Conservation (phyloP, 1,140 invertebrate species). For the Aphelenchoides besseyi region DNA sequence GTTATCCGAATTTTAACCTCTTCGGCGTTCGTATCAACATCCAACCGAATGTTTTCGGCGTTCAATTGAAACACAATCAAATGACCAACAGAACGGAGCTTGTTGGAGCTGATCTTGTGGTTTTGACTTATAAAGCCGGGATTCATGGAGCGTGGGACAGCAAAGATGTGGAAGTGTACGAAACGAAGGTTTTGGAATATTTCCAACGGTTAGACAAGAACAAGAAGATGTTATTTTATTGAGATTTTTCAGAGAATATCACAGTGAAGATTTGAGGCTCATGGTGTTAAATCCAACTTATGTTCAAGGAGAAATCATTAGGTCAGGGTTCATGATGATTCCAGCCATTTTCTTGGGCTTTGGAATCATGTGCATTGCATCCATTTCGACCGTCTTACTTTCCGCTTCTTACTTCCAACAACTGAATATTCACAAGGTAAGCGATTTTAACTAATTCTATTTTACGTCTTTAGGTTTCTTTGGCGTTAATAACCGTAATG, state of each 20-base stretch:
- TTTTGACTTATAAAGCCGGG: slow-evolving; percentile 41
- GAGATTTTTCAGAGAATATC: slow-evolving; percentile 33
- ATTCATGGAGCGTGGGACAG: slow-evolving; percentile 32
- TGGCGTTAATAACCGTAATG: slow-evolving; percentile 47
- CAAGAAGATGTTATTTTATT: too few species aligned
- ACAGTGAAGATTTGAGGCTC: slow-evolving; percentile 35
- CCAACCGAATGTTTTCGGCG: slow-evolving; percentile 58
- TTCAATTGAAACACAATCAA: slow-evolving; percentile 38
- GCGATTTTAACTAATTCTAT: background rate
- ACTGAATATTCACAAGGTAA: slow-evolving; percentile 43
- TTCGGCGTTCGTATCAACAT: slow-evolving; percentile 47
- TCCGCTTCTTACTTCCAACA: slow-evolving; percentile 47
- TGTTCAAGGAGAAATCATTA: slow-evolving; percentile 33
- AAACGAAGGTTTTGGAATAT: slow-evolving; percentile 40
- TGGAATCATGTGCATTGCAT: slow-evolving; percentile 45
- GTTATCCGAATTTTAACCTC: slow-evolving; percentile 49
- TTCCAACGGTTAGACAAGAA: slow-evolving; percentile 39
- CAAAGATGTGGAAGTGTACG: slow-evolving; percentile 41
- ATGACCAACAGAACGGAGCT: slow-evolving; percentile 26
- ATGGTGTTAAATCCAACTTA: slow-evolving; percentile 36
- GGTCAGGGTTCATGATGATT: slow-evolving; percentile 42
- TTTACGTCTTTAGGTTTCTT: slow-evolving; percentile 26
- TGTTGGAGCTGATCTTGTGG: slow-evolving; percentile 43
- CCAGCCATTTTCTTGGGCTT: slow-evolving; percentile 48
- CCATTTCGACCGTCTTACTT: slow-evolving; percentile 37